These are phyloP conservation scores for Trilocha varians DNA, from an alignment of 2,888 invertebrate species.

Conservation along the genomic window DNA sequence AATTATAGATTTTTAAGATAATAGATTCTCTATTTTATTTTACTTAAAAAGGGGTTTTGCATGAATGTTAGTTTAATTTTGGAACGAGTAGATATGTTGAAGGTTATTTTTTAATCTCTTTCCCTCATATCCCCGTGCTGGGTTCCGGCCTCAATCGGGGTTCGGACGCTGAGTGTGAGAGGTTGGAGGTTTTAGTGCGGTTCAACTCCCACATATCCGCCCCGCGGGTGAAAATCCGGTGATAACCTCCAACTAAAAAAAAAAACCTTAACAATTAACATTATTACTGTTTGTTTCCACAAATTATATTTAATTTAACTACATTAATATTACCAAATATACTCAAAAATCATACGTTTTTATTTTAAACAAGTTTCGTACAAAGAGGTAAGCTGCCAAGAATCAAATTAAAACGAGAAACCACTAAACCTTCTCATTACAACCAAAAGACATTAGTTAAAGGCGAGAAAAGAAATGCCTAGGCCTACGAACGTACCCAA, in stretches of 20 bases:
- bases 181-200: too few relatives aligned
- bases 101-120: background rate
- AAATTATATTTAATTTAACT: background rate
- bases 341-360: background rate
- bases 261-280: background rate
- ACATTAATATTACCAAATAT: too few relatives aligned
- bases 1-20: background rate
- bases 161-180: too few relatives aligned
- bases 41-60: background rate
- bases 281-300: constrained; percentile 1
- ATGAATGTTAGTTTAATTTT: background rate
- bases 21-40: too few relatives aligned
- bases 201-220: too few relatives aligned
- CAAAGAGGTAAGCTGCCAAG: constrained; percentile 24
- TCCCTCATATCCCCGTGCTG: too few relatives aligned
- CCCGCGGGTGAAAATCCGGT: too few relatives aligned
- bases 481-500: constrained; percentile 56
- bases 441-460: constrained; percentile 60
- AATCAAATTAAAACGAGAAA: constrained; percentile 53
- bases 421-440: constrained; percentile 62
- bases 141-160: too few relatives aligned
- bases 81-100: background rate
- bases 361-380: background rate
- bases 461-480: constrained; percentile 58
- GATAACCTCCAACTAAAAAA: too few relatives aligned